Evolutionary conservation across 1,140 invertebrate species (phyloP), one percentile per base, ranked within the genome.

Genomic region (Eurytemora carolleeae): DNA sequence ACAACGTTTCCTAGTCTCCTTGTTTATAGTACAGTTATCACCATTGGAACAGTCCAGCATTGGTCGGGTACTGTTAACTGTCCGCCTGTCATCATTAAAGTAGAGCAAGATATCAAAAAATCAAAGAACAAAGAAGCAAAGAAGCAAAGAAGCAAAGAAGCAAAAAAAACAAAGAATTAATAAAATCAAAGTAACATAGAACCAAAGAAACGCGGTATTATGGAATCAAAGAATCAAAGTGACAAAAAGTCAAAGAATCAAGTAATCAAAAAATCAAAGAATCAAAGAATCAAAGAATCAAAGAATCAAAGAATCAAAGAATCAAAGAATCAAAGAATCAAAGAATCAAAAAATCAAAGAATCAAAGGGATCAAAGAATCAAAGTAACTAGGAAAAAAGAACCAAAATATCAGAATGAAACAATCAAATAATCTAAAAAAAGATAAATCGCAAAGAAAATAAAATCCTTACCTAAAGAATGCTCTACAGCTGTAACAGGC

Each of bases 401-500:
- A n/a, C n/a, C n/a, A n/a, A n/a, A n/a, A n/a, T n/a, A n/a, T n/a
- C n/a, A n/a, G n/a, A n/a, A n/a, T n/a, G n/a, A n/a, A 44, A 44
- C 31, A 7, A 44, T 44, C 31, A 7, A 7, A 12, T 12, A n/a
- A 44, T n/a, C 31, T 44, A 44, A 12, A 12, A 44, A n/a, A 44
- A 44, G n/a, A 7, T 44, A 12, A 7, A 44, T n/a, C n/a, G 31
- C n/a, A 44, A 44, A 44, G 31, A n/a, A 44, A n/a, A 44, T 44
- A 12, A 44, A 44, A n/a, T 7, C n/a, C 25, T 59, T 25, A 19
- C 2, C 58, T 24, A n/a, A 59, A 59, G n/a, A 59, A 59, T 7
- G 58, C 58, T 31, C 58, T 24, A 19, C 58, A 59, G n/a, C 23
- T 25, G 25, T 24, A 59, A n/a, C 58, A 59, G 23, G 23, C 22